These are phyloP conservation scores for Anguilla obscura DNA, from an alignment of 2,797 vertebrate genomes.

Conservation along the genomic window DNA sequence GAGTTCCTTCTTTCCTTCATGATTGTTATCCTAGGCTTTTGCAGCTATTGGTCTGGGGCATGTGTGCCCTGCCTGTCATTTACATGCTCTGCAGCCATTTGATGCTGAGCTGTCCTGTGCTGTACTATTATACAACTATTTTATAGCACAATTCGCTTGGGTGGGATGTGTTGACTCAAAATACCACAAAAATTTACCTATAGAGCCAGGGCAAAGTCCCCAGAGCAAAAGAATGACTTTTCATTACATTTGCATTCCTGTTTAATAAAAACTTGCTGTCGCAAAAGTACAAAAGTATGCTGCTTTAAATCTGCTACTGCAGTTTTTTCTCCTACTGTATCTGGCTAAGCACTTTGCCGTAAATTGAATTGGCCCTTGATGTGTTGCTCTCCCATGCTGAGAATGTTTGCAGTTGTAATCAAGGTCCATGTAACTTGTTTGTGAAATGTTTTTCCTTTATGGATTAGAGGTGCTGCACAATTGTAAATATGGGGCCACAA, in stretches of 20 bases:
- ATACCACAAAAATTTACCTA: neutral
- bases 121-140: neutral
- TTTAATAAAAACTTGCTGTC: neutral
- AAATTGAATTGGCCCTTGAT: constrained; percentile 58
- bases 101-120: neutral
- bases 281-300: constrained; percentile 36
- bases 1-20: neutral
- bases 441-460: constrained; percentile 69
- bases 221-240: neutral
- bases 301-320: constrained; percentile 58
- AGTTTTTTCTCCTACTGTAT: constrained; percentile 51
- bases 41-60: neutral
- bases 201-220: neutral
- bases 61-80: neutral
- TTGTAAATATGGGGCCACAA: constrained; percentile 64
- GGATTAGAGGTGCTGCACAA: constrained; percentile 69
- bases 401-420: constrained; percentile 73
- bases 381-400: constrained; percentile 69
- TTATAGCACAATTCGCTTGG: neutral
- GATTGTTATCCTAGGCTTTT: neutral
- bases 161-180: neutral
- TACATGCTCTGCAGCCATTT: neutral
- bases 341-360: constrained; percentile 55
- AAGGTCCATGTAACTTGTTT: constrained; percentile 72
- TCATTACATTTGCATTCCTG: neutral